Evolutionary conservation across 1,140 invertebrate genomes (phyloP).

Genomic region (Pseudomyrmex concolor): DNA sequence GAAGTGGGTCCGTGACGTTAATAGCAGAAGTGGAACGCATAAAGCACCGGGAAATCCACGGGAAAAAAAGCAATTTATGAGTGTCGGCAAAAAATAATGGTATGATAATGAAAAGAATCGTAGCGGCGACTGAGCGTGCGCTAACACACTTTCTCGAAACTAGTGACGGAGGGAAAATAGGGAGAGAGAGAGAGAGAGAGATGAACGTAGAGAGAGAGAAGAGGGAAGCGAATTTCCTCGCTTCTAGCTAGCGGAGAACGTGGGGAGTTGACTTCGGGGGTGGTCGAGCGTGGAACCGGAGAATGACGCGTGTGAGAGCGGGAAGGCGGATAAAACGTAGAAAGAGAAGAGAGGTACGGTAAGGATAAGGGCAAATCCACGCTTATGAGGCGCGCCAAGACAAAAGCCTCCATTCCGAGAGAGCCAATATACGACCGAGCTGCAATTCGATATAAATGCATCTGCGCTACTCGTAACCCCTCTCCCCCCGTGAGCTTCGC

Average conservation of each 20-base stretch:
- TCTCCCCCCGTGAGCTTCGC: constrained; percentile 65
- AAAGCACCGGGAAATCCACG: constrained; percentile 77
- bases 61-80: constrained; percentile 79
- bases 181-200: constrained; percentile 44
- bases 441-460: constrained; percentile 84
- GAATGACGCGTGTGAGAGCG: constrained; percentile 62
- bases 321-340: constrained; percentile 42
- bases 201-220: constrained; percentile 48
- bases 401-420: constrained; percentile 83
- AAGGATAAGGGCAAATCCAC: constrained; percentile 82
- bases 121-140: constrained; percentile 52
- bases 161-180: constrained; percentile 68
- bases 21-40: constrained; percentile 81
- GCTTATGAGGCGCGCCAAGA: constrained; percentile 83
- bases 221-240: constrained; percentile 48
- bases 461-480: constrained; percentile 79
- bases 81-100: constrained; percentile 78
- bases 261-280: constrained; percentile 78
- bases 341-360: constrained; percentile 54
- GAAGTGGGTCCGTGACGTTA: constrained; percentile 74
- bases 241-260: constrained; percentile 54
- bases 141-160: constrained; percentile 78
- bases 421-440: constrained; percentile 80
- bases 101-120: constrained; percentile 82
- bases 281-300: constrained; percentile 78